Base-by-base conservation (phyloP, 1,140 invertebrate species). In the Papilio polyxenes region DNA sequence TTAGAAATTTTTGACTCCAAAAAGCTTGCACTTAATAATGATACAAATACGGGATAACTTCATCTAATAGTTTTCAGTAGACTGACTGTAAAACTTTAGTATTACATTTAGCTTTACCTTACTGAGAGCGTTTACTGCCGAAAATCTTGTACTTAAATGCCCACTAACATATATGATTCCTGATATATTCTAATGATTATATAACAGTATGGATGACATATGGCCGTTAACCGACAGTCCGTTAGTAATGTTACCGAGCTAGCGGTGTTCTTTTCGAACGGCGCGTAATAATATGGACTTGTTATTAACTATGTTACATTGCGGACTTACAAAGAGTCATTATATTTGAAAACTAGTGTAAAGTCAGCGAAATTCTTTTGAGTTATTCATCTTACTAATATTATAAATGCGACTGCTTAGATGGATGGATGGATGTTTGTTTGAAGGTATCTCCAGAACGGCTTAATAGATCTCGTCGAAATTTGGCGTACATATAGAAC, bases 191-290 rank as follows among this genome's bases (percentile, higher is more conserved):
- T 72, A 72, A 40, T 72, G 65, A 37, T 15, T 37, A 1, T 40
- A 7, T 37, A 72, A 11, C 65, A 65, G 62, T 72, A 37, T 37
- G 4, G 65, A 72, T 72, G 31, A 72, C 65, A 37, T 37, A 3
- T 15, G 31, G 0, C 75, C 75, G 75, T 77, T 77, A 77, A 31
- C 48, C 49, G 23, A 15, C 44, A 44, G 2, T 20, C 74, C 75
- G 75, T 77, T 77, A 77, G 17, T 5, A 23, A 37, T 40, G 74
- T 75, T 75, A 75, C 72, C 7, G 44, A 75, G 48, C 49, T 77
- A 77, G 75, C 75, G 49, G 75, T 77, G n/a, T 51, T 48, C n/a
- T 10, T 77, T 72, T 77, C 23, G 23, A 53, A 76, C 49, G 10
- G n/a, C 20, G 10, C 75, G 20, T 77, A 77, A 77, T 77, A n/a